Conservation (phyloP, 1,140 invertebrate genomes). For the Brachionus paranguensis region DNA sequence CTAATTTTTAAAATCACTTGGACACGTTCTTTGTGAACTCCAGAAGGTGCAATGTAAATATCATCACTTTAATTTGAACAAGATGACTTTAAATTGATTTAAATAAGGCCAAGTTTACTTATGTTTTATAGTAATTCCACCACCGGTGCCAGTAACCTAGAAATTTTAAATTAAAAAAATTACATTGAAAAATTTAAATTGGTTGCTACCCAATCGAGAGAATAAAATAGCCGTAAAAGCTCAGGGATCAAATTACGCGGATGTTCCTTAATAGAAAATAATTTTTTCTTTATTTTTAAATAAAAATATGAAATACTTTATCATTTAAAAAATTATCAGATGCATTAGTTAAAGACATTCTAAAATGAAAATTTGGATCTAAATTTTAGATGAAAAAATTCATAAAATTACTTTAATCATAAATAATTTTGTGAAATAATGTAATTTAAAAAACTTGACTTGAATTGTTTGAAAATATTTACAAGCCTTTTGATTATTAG, state of each 20-base stretch:
- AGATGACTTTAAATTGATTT: not conserved
- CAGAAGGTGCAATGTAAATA: constrained; percentile 92
- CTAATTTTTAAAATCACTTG: constrained; percentile 44
- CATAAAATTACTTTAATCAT: too few relatives aligned
- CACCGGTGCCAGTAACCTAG: constrained; percentile 14
- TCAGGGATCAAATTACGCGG: constrained; percentile 24
- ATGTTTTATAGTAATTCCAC: constrained; percentile 2
- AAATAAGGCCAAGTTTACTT: not conserved
- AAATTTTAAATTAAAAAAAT: not conserved
- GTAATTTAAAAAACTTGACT: too few relatives aligned
- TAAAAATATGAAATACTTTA: not conserved
- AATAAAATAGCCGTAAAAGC: constrained; percentile 9
- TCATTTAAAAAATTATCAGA: not conserved
- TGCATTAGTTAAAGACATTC: not conserved
- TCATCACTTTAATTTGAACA: constrained; percentile 62
- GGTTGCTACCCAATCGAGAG: constrained; percentile 1
- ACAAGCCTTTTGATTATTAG: too few relatives aligned
- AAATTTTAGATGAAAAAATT: not conserved
- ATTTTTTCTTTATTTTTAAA: not conserved
- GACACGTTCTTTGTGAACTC: constrained; percentile 89
- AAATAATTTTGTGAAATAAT: too few relatives aligned
- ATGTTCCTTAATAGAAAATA: not conserved
- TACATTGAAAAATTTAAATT: not conserved
- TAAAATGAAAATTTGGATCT: not conserved
- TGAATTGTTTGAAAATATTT: not conserved